Percentiles rank a stretch among this genome's conserved stretches.
Conservation (phyloP, 1,140 invertebrate genomes). For the Armadillidium nasatum region DNA sequence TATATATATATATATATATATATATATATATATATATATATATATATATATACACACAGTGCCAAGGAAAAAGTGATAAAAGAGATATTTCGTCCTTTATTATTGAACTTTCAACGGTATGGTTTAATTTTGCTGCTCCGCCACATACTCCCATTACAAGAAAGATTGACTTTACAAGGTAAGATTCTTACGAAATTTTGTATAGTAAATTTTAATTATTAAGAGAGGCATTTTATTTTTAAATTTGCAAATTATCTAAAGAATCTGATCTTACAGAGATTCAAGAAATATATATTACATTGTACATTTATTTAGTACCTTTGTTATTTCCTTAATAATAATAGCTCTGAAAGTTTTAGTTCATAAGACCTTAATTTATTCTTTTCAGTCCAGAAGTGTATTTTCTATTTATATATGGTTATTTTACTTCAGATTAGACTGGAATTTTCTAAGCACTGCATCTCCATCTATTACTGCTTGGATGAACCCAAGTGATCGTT, state of each 20-base stretch:
- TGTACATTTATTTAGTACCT: no score
- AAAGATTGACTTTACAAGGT: slow-evolving; percentile 91
- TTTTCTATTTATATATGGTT: background rate
- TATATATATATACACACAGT: background rate
- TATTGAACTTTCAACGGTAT: slow-evolving; percentile 82
- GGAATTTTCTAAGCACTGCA: slow-evolving; percentile 92
- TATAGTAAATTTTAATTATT: background rate
- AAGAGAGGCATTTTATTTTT: slow-evolving; percentile 4
- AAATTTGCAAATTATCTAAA: slow-evolving; percentile 10
- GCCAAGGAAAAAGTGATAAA: slow-evolving; percentile 33
- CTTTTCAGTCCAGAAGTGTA: no score
- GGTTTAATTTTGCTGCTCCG: slow-evolving; percentile 96
- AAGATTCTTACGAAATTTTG: slow-evolving; percentile 34
- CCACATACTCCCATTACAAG: slow-evolving; percentile 87
- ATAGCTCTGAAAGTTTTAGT: no score
- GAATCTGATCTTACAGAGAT: background rate
- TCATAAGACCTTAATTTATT: no score
- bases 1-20: no score
- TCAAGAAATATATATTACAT: no score
- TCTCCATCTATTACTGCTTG: slow-evolving; percentile 94
- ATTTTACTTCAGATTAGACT: slow-evolving; percentile 66
- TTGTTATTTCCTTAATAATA: no score
- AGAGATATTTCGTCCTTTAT: slow-evolving; percentile 51
- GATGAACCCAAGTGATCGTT: slow-evolving; percentile 90
- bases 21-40: no score